Evolutionary conservation across 2,113 vertebrate genomes (phyloP).

Genomic region (Eulemur rufifrons): DNA sequence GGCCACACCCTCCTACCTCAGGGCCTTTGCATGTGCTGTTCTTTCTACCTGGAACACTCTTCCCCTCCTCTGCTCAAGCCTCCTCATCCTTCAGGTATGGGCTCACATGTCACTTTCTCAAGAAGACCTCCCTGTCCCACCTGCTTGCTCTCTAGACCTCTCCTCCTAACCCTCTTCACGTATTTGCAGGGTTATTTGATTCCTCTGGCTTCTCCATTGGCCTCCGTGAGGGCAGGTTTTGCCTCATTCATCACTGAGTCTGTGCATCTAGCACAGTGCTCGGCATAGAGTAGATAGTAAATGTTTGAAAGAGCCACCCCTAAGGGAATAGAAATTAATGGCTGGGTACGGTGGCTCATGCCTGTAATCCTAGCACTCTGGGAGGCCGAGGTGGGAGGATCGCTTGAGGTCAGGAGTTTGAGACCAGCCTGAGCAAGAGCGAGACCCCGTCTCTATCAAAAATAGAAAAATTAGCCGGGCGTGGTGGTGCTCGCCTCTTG

Average conservation of each 20-base stretch:
- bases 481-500: too few species aligned
- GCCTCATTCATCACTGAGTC: background rate
- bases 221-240: background rate
- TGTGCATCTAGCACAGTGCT: background rate
- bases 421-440: too few species aligned
- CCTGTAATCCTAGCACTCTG: too few species aligned
- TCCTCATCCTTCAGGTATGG: background rate
- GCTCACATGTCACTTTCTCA: background rate
- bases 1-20: background rate
- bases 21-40: background rate
- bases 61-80: background rate
- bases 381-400: too few species aligned
- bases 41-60: background rate
- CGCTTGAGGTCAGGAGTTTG: too few species aligned
- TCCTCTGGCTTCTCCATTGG: background rate
- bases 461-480: too few species aligned
- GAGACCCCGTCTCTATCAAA: too few species aligned
- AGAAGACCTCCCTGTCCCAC: background rate
- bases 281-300: background rate
- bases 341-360: accelerated
- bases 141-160: background rate
- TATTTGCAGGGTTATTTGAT: background rate
- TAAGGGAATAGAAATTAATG: background rate
- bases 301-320: background rate
- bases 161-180: background rate